Percentiles rank a stretch among this genome's conserved stretches.
phyloP scores from a whole-genome alignment of 2,888 invertebrate genomes.

The Apamea monoglypha region DNA sequence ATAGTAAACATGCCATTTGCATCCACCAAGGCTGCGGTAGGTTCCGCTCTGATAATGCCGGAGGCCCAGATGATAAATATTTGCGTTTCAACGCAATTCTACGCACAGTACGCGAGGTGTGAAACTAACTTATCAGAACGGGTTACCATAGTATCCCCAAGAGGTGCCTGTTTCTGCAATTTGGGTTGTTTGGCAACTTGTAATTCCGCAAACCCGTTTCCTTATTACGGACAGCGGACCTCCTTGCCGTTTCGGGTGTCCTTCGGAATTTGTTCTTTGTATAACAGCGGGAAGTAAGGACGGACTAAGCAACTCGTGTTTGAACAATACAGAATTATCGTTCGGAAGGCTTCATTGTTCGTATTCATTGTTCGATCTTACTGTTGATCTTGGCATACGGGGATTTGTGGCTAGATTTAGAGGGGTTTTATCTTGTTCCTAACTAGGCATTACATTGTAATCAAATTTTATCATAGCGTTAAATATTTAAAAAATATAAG shows the following conservation, averaged over 20 bases:
- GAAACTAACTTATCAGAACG: slow-evolving; percentile 46
- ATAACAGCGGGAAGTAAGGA: slow-evolving; percentile 48
- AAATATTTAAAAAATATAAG: not conserved
- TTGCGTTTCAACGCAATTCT: slow-evolving; percentile 47
- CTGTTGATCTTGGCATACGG: slow-evolving; percentile 48
- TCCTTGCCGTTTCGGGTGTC: slow-evolving; percentile 40
- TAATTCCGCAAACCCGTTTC: slow-evolving; percentile 57
- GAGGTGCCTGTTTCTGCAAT: slow-evolving; percentile 43
- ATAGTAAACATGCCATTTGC: slow-evolving; percentile 63
- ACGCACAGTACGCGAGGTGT: slow-evolving; percentile 40
- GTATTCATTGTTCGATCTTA: slow-evolving; percentile 47
- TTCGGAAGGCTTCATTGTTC: slow-evolving; percentile 50
- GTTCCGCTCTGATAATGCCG: slow-evolving; percentile 79
- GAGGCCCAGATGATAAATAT: slow-evolving; percentile 71
- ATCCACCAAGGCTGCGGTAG: slow-evolving; percentile 70
- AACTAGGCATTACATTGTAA: slow-evolving; percentile 13
- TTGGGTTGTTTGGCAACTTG: slow-evolving; percentile 58
- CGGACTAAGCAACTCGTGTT: slow-evolving; percentile 43
- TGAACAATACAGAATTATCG: slow-evolving; percentile 59
- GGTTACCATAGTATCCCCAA: slow-evolving; percentile 46
- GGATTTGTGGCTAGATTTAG: slow-evolving; percentile 46
- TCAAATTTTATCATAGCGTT: too few relatives aligned
- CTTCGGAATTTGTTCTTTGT: slow-evolving; percentile 60
- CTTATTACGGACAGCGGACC: slow-evolving; percentile 45
- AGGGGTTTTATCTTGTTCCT: slow-evolving; percentile 5